Conservation (phyloP, 2,797 vertebrate genomes). For the Protonibea diacanthus region DNA sequence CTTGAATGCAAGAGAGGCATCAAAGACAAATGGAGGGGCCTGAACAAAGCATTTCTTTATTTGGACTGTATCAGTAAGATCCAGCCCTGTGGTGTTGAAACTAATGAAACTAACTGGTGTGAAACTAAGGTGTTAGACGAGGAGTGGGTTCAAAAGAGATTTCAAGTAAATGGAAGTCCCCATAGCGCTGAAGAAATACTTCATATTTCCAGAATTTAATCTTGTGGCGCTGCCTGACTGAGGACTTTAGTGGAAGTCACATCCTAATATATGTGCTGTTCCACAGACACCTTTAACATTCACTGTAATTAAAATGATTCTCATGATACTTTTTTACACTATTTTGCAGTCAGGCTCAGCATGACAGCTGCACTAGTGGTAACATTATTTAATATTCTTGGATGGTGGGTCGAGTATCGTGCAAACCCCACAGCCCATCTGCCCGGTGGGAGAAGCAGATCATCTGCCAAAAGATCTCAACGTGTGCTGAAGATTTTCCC, state of each 20-base stretch:
- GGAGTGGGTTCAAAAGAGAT: neutral
- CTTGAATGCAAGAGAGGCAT: conserved; percentile 7
- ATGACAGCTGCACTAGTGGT: conserved; percentile 31
- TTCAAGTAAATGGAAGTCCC: conserved; percentile 13
- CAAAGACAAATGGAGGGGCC: conserved; percentile 19
- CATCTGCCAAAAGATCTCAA: conserved; percentile 41
- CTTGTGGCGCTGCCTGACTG: neutral
- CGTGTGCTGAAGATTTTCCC: conserved; percentile 1
- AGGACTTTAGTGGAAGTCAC: conserved; percentile 2
- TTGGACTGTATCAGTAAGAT: conserved; percentile 6
- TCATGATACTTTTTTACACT: neutral
- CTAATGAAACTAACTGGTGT: neutral
- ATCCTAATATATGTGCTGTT: neutral
- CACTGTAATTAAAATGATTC: neutral
- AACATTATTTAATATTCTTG: conserved; percentile 56
- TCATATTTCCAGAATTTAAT: neutral
- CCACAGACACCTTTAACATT: conserved; percentile 2
- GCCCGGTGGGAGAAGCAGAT: conserved; percentile 40
- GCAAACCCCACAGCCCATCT: conserved; percentile 56
- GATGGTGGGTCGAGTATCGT: conserved; percentile 38
- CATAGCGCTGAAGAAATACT: neutral
- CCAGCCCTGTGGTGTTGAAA: neutral
- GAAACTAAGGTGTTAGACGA: neutral
- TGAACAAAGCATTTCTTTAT: conserved; percentile 19
- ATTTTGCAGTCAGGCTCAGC: conserved; percentile 15